phyloP scores from a whole-genome alignment of 1,140 invertebrate species.

The Micrasema minimum region DNA sequence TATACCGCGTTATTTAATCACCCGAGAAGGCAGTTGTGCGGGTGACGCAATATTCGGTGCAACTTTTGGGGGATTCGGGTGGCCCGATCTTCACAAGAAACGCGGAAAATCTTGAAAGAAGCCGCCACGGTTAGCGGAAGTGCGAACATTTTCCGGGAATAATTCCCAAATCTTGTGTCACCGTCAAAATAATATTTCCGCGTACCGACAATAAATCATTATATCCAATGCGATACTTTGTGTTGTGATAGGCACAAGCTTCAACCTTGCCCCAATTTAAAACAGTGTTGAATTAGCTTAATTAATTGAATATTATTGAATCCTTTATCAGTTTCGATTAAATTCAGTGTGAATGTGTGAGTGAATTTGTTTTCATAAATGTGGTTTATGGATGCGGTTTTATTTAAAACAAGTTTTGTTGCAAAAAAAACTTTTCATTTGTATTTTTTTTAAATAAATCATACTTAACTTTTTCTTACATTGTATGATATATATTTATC shows the following conservation, averaged over 20 bases:
- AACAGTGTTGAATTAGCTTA: constrained; percentile 2
- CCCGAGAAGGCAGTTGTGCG: background rate
- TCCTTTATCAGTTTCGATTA: background rate
- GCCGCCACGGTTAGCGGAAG: background rate
- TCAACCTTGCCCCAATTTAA: constrained; percentile 19
- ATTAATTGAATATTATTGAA: constrained; percentile 1
- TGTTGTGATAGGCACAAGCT: background rate
- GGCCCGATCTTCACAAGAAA: background rate
- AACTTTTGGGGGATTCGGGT: background rate
- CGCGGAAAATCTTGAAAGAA: constrained; percentile 21
- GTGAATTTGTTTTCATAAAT: constrained; percentile 9
- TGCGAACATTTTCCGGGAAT: background rate
- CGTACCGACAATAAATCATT: too few species aligned
- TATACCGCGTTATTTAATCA: background rate
- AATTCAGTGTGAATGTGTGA: constrained; percentile 12
- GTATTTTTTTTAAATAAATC: too few species aligned
- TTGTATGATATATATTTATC: too few species aligned
- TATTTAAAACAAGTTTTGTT: too few species aligned
- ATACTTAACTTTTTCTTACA: too few species aligned
- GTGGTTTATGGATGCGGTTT: background rate
- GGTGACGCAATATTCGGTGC: background rate
- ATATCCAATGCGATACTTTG: too few species aligned
- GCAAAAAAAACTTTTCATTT: too few species aligned
- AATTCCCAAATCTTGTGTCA: background rate
- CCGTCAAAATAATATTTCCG: too few species aligned